Evolutionary conservation across 2,113 vertebrate genomes (phyloP), one percentile per base, ranked within the genome.

Genomic region (Syngnathus scovelli): DNA sequence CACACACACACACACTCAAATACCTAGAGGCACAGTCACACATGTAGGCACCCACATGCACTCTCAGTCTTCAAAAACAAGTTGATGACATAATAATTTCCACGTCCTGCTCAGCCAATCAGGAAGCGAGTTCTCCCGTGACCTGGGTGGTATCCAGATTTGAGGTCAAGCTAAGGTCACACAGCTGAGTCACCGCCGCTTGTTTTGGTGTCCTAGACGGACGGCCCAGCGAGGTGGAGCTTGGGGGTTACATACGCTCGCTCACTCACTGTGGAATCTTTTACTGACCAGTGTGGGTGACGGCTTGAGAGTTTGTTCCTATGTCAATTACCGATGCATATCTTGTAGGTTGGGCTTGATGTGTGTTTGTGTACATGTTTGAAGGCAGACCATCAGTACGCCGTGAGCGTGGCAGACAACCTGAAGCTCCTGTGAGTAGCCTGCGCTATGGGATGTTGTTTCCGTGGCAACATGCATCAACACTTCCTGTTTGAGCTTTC

Each of bases 311-410:
- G 27, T 33, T 2, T 33, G 49, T 52, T 54, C 51, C 19, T 43
- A 16, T 65, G 19, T 67, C 16, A 70, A 46, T 43, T 80, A 19
- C 76, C 44, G 6, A 48, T 16, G 15, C 44, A 48, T 33, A 33
- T 33, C 2, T 48, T 16, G 44, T 48, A 15, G 44, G 11, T 43
- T 6, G 9, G 41, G 41, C 41, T 18, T 46, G 44, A 48, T 54
- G 41, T 72, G 33, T 75, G 33, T 66, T 43, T 67, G 56, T 70
- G 33, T 70, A 21, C 78, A 46, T 76, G 61, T 78, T 21, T 76
- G 7, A 81, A 91, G 91, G 89, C 90, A 11, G 90, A 92, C 78
- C 90, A 85, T 74, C 89, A 92, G 75, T 92, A 90, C 0, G 88
- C 90, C 81, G 88, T 81, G 84, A 81, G 84, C 68, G 89, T 92